Base-by-base conservation (phyloP, 2,113 vertebrate species). In the Cervus canadensis region DNA sequence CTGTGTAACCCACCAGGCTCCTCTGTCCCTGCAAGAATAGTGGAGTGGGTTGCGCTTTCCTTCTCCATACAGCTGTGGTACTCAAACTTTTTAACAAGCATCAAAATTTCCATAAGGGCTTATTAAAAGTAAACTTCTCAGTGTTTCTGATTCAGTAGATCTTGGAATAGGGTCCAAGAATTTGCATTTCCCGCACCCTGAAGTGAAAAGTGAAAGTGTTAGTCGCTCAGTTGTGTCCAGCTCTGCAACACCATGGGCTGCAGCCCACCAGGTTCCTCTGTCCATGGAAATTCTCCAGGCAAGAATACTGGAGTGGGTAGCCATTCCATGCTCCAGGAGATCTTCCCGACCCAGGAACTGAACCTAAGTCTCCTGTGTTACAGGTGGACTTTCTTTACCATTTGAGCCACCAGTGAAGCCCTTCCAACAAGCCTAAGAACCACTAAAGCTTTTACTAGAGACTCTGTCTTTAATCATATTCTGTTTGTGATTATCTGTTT, bases 401-500 rank as follows among this genome's bases (percentile, higher is more conserved):
- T 71, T 71, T 71, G n/a, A 71, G n/a, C 67, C n/a, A 40, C n/a
- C 67, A 40, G 67, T 12, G 67, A 71, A 71, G 67, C 67, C n/a
- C 67, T 89, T 88, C 43, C 84, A 54, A 85, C 23, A 52, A 52
- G 40, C n/a, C 8, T 59, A 78, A 59, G 28, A 84, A 93, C 67
- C 60, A 76, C 30, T 82, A 56, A 74, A 76, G 12, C 40, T 95
- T 97, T 95, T 78, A 40, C 59, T 93, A n/a, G 17, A 52, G 19
- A 84, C 62, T 94, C 59, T 92, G 26, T 50, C 84, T 87, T 87
- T 84, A 89, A 85, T 92, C 57, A 95, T 43, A 85, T 95, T 95
- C 67, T 92, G 33, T 50, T 97, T 87, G 57, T 79, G 57, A 76
- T 89, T 50, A 50, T 48, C 23, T 78, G 25, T 85, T 87, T 87